phyloP scores from a whole-genome alignment of 2,797 vertebrate genomes.

The Amphiprion clarkii region DNA sequence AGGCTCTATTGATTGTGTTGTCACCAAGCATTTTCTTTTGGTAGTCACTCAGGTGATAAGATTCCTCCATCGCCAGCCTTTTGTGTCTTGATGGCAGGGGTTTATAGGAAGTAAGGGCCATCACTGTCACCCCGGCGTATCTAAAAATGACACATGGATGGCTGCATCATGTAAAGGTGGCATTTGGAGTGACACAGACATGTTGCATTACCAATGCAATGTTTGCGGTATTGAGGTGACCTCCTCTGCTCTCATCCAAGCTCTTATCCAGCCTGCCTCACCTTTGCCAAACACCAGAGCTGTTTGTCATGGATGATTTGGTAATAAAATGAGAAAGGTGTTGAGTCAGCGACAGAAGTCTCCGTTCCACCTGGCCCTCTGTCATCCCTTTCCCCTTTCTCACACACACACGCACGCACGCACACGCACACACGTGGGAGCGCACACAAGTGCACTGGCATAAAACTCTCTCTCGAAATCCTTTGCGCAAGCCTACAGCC shows the following conservation, averaged over 20 bases:
- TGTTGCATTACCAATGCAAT: conserved; percentile 73
- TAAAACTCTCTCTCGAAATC: conserved; percentile 35
- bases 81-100: conserved; percentile 54
- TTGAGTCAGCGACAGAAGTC: conserved; percentile 86
- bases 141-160: conserved; percentile 76
- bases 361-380: conserved; percentile 84
- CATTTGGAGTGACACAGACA: conserved; percentile 74
- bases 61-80: conserved; percentile 53
- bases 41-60: conserved; percentile 72
- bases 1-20: conserved; percentile 74
- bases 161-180: conserved; percentile 76
- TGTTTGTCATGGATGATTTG: conserved; percentile 87
- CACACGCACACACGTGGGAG: conserved; percentile 16
- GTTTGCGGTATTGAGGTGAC: conserved; percentile 76
- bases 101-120: conserved; percentile 65
- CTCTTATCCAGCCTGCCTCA: conserved; percentile 74
- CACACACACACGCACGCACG: conserved; percentile 36
- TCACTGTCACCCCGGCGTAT: conserved; percentile 71
- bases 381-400: conserved; percentile 71
- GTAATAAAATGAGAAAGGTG: conserved; percentile 88
- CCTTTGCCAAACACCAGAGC: conserved; percentile 78
- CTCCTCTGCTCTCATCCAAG: conserved; percentile 65
- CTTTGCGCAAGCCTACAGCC: conserved; percentile 12
- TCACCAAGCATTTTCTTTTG: conserved; percentile 70
- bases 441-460: conserved; percentile 22